Evolutionary conservation across 2,888 invertebrate species (phyloP), one percentile per base, ranked within the genome.

Genomic region (Elegia similella): DNA sequence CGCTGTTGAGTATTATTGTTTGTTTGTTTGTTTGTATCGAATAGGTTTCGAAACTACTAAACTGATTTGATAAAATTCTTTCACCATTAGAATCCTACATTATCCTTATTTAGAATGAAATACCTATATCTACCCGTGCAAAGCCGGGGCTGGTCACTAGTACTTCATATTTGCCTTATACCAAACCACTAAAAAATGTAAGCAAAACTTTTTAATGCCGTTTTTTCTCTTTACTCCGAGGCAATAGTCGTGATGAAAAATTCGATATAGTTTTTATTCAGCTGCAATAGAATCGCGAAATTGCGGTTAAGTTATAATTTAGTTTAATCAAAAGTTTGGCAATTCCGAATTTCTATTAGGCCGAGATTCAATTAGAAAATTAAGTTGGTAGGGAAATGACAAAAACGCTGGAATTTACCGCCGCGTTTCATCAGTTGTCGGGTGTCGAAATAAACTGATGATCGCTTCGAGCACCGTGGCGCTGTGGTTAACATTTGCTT

Each of bases 361-460:
- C 32, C 42, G 43, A 57, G 48, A 42, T 52, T 34, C 42, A 17
- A 50, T 52, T 52, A 32, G 46, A 38, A 23, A 47, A 30, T 46
- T 55, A 56, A 58, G 15, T 43, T 16, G 12, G 23, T 10, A 12
- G 5, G 1, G n/a, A 38, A 38, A 57, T 54, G 43, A 59, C 54
- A 56, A 42, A 42, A 34, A 55, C 42, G 30, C 42, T 61, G 61
- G 58, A 53, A 60, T 54, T 58, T 47, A 44, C 30, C 55, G 55
- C 55, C 58, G 61, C 55, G 67, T 72, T 72, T 73, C 68, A 63
- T 59, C 67, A 69, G 50, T 47, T 56, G 61, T 57, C 53, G 54
- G 43, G 65, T 69, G 68, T 67, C 62, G 67, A 74, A 72, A 70
- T 58, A 58, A 54, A 46, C 56, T 54, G 59, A 55, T 69, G 67